Conservation (phyloP, 2,888 invertebrate genomes). For the Apamea monoglypha region DNA sequence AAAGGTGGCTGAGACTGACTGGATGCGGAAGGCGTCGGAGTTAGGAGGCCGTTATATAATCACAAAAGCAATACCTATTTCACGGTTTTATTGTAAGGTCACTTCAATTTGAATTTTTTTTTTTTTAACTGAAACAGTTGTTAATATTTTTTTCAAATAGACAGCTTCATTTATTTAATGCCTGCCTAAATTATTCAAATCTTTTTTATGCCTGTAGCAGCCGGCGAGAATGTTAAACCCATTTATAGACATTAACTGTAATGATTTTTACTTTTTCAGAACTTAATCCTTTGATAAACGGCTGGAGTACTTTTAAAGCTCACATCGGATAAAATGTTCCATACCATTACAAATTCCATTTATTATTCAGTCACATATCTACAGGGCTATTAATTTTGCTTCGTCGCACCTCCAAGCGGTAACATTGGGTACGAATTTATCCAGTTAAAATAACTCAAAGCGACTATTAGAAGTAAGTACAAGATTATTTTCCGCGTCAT, state of each 20-base stretch:
- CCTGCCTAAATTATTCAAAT: slow-evolving; percentile 20
- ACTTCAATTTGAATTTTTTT: too few species aligned
- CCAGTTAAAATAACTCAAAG: slow-evolving; percentile 11
- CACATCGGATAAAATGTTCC: slow-evolving; percentile 13
- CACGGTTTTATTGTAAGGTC: background rate
- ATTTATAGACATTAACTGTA: slow-evolving; percentile 41
- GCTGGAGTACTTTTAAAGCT: slow-evolving; percentile 27
- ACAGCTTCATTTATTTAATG: background rate
- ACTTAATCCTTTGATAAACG: slow-evolving; percentile 26
- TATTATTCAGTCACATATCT: background rate
- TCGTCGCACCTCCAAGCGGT: slow-evolving; percentile 2
- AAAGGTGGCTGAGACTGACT: too few species aligned
- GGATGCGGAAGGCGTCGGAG: background rate
- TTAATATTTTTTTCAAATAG: background rate
- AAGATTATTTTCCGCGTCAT: background rate
- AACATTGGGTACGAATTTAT: slow-evolving; percentile 14
- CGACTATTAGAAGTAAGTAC: background rate
- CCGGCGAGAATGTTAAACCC: slow-evolving; percentile 21
- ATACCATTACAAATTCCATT: background rate
- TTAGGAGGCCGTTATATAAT: background rate
- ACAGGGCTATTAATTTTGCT: background rate
- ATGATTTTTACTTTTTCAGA: slow-evolving; percentile 35
- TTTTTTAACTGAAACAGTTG: background rate
- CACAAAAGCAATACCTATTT: background rate
- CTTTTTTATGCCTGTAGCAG: slow-evolving; percentile 19